These are phyloP conservation scores for Timema podura DNA, from an alignment of 2,888 invertebrate genomes.

Conservation along the genomic window DNA sequence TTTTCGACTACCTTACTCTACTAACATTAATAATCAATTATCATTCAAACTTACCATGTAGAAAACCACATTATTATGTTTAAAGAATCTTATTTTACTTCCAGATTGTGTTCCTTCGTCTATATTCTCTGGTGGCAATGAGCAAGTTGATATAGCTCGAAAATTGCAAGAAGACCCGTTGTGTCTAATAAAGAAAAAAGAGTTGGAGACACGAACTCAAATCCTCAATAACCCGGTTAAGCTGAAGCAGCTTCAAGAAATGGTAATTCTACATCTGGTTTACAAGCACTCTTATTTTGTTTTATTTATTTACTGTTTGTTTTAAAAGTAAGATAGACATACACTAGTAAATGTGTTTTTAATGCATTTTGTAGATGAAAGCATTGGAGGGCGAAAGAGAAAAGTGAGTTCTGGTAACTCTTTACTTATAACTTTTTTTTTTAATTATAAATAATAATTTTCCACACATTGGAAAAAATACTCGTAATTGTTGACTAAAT, in stretches of 20 bases:
- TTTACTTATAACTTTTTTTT: no score
- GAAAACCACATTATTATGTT: no score
- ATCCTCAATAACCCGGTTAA: slow-evolving; percentile 89
- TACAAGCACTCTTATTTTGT: no score
- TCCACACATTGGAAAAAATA: no score
- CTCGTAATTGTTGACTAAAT: no score
- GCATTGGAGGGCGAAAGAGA: no score
- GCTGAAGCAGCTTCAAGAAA: slow-evolving; percentile 76
- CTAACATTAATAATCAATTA: no score
- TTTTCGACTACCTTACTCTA: no score
- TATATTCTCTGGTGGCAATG: slow-evolving; percentile 48
- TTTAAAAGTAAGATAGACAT: slow-evolving; percentile 35
- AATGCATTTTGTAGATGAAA: no score
- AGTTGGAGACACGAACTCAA: slow-evolving; percentile 80
- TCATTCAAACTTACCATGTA: no score
- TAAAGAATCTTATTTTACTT: slow-evolving; percentile 28
- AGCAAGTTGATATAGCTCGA: slow-evolving; percentile 79
- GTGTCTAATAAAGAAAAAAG: slow-evolving; percentile 81
- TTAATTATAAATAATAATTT: no score
- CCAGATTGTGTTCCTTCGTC: slow-evolving; percentile 40
- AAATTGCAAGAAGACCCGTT: slow-evolving; percentile 93
- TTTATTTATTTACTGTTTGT: background rate
- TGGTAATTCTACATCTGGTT: slow-evolving; percentile 51
- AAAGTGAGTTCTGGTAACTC: no score
- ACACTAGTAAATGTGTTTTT: slow-evolving; percentile 41